Evolutionary conservation across 1,140 invertebrate species (phyloP).

Genomic region (Sitodiplosis mosellana): DNA sequence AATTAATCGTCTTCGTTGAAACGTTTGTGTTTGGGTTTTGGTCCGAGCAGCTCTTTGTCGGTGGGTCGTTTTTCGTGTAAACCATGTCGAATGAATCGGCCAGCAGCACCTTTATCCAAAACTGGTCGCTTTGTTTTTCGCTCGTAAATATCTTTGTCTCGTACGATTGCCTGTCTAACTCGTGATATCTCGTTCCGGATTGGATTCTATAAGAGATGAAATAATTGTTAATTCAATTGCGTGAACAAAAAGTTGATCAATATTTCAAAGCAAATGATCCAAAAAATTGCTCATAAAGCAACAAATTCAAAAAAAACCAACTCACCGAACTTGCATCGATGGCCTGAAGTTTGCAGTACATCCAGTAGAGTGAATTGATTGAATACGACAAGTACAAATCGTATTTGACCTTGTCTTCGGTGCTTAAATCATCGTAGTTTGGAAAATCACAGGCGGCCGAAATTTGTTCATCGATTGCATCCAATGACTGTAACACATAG

Average conservation of each 20-base stretch:
- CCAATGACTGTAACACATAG: conserved; percentile 25
- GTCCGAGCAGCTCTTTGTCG: conserved; percentile 4
- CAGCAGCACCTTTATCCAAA: conserved; percentile 31
- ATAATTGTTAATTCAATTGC: neutral
- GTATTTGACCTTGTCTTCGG: conserved; percentile 36
- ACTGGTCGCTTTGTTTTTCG: conserved; percentile 30
- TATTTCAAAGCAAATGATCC: neutral
- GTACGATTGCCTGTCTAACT: conserved; percentile 34
- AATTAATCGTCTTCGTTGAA: neutral
- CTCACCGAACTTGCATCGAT: conserved; percentile 28
- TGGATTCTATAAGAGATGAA: conserved; percentile 18
- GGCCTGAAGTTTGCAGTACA: conserved; percentile 33
- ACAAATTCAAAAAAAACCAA: too few species aligned
- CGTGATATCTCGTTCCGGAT: conserved; percentile 35
- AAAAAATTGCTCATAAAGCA: neutral
- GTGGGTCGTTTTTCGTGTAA: conserved; percentile 24
- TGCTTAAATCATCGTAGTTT: conserved; percentile 27
- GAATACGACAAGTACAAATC: conserved; percentile 37
- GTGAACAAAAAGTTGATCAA: neutral
- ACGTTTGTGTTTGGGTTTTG: neutral
- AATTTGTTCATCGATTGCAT: conserved; percentile 29
- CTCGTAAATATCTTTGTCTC: conserved; percentile 34
- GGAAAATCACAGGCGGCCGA: conserved; percentile 24
- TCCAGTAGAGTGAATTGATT: conserved; percentile 38
- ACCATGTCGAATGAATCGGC: conserved; percentile 37